Percentiles rank a stretch among this genome's conserved stretches.
These are phyloP conservation scores for Cirrhinus mrigala DNA, from an alignment of 2,797 vertebrate genomes.

Conservation along the genomic window DNA sequence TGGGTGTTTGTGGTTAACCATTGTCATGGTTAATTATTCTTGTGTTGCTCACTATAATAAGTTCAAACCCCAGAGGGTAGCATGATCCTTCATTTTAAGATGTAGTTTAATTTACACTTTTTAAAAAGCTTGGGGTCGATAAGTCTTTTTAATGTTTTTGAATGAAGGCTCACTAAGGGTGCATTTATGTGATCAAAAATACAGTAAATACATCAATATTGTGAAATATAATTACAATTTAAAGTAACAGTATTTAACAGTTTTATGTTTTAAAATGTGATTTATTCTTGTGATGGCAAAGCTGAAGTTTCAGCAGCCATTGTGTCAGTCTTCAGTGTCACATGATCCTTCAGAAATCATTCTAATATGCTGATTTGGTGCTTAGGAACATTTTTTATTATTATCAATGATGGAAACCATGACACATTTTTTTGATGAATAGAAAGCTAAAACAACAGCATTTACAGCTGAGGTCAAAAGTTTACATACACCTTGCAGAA, in stretches of 20 bases:
- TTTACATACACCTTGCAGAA: too few species aligned
- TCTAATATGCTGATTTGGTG: background rate
- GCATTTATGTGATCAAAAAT: background rate
- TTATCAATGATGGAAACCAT: background rate
- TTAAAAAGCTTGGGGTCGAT: too few species aligned
- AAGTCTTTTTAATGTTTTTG: background rate
- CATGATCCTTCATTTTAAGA: background rate
- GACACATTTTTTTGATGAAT: background rate
- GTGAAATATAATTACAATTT: background rate
- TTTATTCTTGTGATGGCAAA: background rate
- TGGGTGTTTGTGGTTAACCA: conserved; percentile 29
- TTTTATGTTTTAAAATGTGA: too few species aligned
- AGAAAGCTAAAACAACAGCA: background rate
- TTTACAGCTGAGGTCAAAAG: too few species aligned
- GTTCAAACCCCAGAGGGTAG: background rate
- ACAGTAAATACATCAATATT: background rate
- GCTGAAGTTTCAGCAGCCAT: background rate
- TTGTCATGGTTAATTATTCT: background rate
- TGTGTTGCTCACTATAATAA: background rate
- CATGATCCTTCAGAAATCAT: background rate
- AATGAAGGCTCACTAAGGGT: background rate
- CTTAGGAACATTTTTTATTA: background rate
- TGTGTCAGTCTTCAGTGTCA: background rate
- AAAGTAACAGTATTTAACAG: background rate
- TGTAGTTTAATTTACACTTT: background rate